phyloP scores from a whole-genome alignment of 2,797 vertebrate species.

The Myripristis jacobus region DNA sequence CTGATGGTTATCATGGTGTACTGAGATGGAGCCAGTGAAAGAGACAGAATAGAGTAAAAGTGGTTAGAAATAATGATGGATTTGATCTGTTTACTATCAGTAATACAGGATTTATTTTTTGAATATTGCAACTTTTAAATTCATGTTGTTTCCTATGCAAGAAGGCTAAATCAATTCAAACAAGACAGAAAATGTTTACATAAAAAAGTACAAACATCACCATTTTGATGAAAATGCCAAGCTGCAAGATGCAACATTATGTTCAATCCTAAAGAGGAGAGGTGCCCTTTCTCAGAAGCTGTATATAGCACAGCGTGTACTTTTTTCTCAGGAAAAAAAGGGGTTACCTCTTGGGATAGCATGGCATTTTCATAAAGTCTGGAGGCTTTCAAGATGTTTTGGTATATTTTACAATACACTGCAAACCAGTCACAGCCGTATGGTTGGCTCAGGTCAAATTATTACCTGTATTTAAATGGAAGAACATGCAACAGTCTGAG shows the following conservation, averaged over 20 bases:
- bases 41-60: conserved; percentile 7
- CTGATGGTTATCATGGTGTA: conserved; percentile 28
- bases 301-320: too few relatives aligned
- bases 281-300: not conserved
- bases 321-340: too few relatives aligned
- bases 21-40: not conserved
- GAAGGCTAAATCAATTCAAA: conserved; percentile 11
- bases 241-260: not conserved
- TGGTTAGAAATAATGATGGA: not conserved
- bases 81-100: conserved; percentile 3
- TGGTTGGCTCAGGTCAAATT: too few relatives aligned
- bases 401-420: too few relatives aligned
- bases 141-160: not conserved
- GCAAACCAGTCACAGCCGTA: too few relatives aligned
- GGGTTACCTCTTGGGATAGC: too few relatives aligned
- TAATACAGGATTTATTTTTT: conserved; percentile 2
- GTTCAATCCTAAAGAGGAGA: not conserved
- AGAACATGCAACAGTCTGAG: too few relatives aligned
- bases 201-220: not conserved
- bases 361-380: too few relatives aligned
- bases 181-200: not conserved
- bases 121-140: not conserved
- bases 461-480: too few relatives aligned
- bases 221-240: not conserved
- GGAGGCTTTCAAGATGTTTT: too few relatives aligned